Evolutionary conservation across 2,113 vertebrate species (phyloP), one percentile per base, ranked within the genome.

Genomic region (cattle (Bos taurus)): DNA sequence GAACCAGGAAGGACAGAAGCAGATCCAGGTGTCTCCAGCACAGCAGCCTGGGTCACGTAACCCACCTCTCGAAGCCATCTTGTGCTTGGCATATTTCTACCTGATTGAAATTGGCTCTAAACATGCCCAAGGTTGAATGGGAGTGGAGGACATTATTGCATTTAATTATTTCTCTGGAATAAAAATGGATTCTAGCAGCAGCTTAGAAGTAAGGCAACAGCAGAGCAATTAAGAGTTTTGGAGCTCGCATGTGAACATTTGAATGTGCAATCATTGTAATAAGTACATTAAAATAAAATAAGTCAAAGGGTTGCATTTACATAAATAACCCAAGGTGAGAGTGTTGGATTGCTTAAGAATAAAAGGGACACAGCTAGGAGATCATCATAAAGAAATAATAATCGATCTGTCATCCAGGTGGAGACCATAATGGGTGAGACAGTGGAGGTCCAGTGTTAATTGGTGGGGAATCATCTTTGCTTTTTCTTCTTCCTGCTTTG

Each of bases 221-320:
- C 36, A 43, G 82, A 84, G 94, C 88, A 97, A 96, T 97, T 98
- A 92, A 71, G 92, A 94, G 48, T 94, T 96, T 95, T 28, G 85
- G 96, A 97, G 95, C 64, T 54, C 57, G 14, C 94, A 33, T 1
- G 1, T 8, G 89, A 95, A 5, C 88, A 86, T 71, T 95, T 67
- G 90, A 97, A 96, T 62, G 89, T 78, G 96, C 91, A 95, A 98
- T 97, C 95, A 98, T 97, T 95, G 88, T 95, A 97, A 97, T 98
- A 97, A 97, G 93, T 71, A 52, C 91, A 96, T 97, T 98, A 95
- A 96, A 97, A 98, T 95, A 94, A 97, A 98, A 91, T 83, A 93
- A 98, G 83, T 97, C 89, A 88, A 84, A 98, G 93, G 71, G 95
- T 57, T 82, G 52, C n/a, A 91, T 97, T 97, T 86, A 60, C 90